Percentiles rank a stretch among this genome's conserved stretches.
Evolutionary conservation across 2,888 invertebrate genomes (phyloP).

Genomic region (Caenorhabditis sp.): DNA sequence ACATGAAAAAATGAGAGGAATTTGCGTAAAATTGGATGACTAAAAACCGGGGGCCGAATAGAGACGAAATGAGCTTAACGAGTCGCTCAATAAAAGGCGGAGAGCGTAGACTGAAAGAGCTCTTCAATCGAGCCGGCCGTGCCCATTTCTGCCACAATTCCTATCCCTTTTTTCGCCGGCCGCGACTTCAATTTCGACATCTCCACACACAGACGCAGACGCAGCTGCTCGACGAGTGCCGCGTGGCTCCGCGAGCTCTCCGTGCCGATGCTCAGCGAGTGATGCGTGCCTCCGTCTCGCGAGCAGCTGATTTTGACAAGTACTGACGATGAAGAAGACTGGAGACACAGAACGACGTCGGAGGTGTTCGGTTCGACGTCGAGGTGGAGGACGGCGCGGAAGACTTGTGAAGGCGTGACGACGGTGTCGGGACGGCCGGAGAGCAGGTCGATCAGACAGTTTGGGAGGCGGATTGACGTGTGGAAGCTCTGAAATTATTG

Average conservation of each 20-base stretch:
- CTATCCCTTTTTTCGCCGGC: conserved; percentile 19
- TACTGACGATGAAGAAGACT: background rate
- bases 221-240: conserved; percentile 32
- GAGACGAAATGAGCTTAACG: too few species aligned
- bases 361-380: background rate
- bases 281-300: conserved; percentile 25
- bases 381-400: conserved; percentile 30
- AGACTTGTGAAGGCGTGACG: conserved; percentile 18
- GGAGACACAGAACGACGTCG: conserved; percentile 1
- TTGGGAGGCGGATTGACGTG: conserved; percentile 34
- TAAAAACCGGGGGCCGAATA: too few species aligned
- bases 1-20: too few species aligned
- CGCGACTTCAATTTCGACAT: conserved; percentile 53
- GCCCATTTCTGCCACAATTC: conserved; percentile 40
- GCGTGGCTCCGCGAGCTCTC: conserved; percentile 30
- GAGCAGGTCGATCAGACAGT: conserved; percentile 48
- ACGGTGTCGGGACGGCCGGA: conserved; percentile 42
- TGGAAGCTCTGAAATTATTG: conserved; percentile 27
- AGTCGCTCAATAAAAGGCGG: conserved; percentile 28
- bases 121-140: conserved; percentile 22
- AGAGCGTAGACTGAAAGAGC: conserved; percentile 39
- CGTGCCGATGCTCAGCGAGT: conserved; percentile 29
- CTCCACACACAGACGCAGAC: conserved; percentile 41
- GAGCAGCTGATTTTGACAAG: conserved; percentile 5
- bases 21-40: too few species aligned